Base-by-base conservation (phyloP, 2,888 invertebrate species). In the Ornithoptera alexandrae region DNA sequence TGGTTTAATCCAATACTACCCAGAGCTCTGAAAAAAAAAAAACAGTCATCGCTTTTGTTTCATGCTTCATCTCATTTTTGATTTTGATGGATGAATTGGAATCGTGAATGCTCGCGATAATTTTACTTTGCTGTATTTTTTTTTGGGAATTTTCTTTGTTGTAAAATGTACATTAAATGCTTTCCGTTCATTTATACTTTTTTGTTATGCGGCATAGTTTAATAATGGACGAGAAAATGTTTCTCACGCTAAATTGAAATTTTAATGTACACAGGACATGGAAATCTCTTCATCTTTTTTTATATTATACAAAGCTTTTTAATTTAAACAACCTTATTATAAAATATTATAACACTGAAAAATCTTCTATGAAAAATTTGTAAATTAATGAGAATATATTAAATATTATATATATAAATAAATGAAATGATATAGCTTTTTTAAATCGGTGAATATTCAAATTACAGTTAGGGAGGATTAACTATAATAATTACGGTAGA, bases 21-120 rank as follows among this genome's bases (percentile, higher is more conserved):
- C n/a, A n/a, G 20, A 20, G 6, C 6, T n/a, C 20, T 57, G 57
- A 7, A 15, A 7, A 20, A 57, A 57, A 59, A 24, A 50, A 66
- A 66, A 50, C 30, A 12, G 36, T 42, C 12, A 17, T n/a, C 1
- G 59, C 66, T 60, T 60, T 65, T 65, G 50, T 60, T 66, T 60
- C 30, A 60, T 60, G 46, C 50, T 60, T 66, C 60, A 60, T 60
- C 50, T 60, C 50, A 60, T 66, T 65, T 65, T 65, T 36, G 58
- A 50, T 15, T 66, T 60, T 66, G 66, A 66, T 60, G 66, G 60
- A 66, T 66, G 60, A 50, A 50, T 66, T 66, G 60, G 20, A 18
- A 20, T 50, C 24, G 59, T 50, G 66, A 66, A 66, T 66, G 59
- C 20, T 50, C 20, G 12, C 50, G 20, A 50, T 60, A 30, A 66